Conservation (phyloP, 1,140 invertebrate genomes). For the Mya arenaria region DNA sequence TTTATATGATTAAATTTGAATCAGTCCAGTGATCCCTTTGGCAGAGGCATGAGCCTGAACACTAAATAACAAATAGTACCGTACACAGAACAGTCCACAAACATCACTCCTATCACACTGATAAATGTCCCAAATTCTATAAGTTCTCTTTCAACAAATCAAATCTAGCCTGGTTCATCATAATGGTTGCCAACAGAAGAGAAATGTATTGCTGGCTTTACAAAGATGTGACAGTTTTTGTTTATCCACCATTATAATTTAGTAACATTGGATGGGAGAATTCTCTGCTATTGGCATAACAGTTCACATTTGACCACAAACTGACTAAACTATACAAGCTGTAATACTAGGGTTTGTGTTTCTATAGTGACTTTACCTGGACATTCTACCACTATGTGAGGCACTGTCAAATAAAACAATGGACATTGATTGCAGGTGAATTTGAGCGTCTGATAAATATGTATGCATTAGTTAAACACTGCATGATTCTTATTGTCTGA, state of each 20-base stretch:
- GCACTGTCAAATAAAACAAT: slow-evolving; percentile 31
- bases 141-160: no score
- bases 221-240: neutral
- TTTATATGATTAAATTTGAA: no score
- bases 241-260: neutral
- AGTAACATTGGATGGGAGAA: neutral
- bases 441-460: neutral
- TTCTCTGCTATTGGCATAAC: neutral
- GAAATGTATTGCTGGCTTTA: slow-evolving; percentile 7
- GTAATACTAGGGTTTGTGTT: slow-evolving; percentile 23
- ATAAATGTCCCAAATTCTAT: no score
- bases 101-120: no score
- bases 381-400: slow-evolving; percentile 42
- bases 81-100: no score
- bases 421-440: no score
- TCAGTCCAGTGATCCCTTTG: no score
- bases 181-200: neutral
- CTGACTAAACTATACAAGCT: neutral
- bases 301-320: neutral
- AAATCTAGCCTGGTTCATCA: neutral
- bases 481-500: no score
- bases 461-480: no score
- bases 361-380: slow-evolving; percentile 17
- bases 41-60: no score
- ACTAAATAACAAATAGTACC: no score